Evolutionary conservation across 2,113 vertebrate genomes (phyloP).

Genomic region (Tetrax tetrax): DNA sequence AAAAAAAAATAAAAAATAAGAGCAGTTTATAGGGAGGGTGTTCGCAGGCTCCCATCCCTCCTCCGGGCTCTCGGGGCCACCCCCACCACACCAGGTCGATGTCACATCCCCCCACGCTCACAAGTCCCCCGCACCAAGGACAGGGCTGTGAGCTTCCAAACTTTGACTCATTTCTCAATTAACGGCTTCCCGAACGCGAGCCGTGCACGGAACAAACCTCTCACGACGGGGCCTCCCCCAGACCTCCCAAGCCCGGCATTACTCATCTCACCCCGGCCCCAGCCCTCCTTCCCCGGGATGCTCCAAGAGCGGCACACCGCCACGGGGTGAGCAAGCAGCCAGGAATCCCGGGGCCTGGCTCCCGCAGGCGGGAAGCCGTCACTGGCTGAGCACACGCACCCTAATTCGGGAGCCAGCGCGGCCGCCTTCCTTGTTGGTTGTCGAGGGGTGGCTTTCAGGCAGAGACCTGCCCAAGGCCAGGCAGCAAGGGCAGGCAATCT

Average conservation of each 20-base stretch:
- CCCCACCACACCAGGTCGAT: fast-evolving
- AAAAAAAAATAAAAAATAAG: neutral
- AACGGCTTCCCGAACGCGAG: neutral
- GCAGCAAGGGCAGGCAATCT: neutral
- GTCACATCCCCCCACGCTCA: neutral
- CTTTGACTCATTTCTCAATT: conserved; percentile 60
- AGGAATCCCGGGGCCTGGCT: neutral
- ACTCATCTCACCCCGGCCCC: neutral
- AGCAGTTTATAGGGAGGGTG: neutral
- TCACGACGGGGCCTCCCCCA: neutral
- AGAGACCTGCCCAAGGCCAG: neutral
- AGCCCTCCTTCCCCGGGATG: neutral
- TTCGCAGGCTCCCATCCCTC: neutral
- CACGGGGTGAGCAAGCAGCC: conserved; percentile 4
- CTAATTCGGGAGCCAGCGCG: neutral
- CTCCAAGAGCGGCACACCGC: neutral
- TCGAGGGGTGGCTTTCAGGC: neutral
- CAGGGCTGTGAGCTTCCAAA: neutral
- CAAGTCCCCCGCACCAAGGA: neutral
- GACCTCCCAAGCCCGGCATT: neutral
- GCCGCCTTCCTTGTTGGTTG: neutral
- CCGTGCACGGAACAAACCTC: conserved; percentile 29
- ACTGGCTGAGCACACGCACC: neutral
- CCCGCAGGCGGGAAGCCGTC: neutral
- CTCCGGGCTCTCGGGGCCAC: neutral